These are phyloP conservation scores for Clavelina lepadiformis DNA, from an alignment of 23 tunicate species.

Conservation along the genomic window DNA sequence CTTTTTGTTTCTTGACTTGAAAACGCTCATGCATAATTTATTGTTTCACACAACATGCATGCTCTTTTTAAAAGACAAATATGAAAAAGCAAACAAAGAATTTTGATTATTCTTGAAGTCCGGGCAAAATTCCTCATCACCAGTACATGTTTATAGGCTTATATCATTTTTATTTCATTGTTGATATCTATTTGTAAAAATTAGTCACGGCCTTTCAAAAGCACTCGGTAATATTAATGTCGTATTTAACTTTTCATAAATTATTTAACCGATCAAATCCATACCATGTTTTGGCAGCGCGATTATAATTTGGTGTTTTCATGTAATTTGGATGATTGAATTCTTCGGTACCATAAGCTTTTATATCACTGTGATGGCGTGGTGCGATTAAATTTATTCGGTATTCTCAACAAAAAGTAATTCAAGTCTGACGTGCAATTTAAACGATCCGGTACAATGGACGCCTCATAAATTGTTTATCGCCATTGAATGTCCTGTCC, in stretches of 20 bases:
- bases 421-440: neutral
- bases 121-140: too few species aligned
- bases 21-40: too few species aligned
- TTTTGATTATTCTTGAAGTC: too few species aligned
- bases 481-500: neutral
- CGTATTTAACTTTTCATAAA: neutral
- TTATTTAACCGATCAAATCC: conserved; percentile 17
- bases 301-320: conserved; percentile 8
- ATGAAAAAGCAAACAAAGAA: too few species aligned
- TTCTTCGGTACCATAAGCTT: neutral
- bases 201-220: too few species aligned
- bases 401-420: neutral
- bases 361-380: neutral
- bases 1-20: too few species aligned
- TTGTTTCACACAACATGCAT: too few species aligned
- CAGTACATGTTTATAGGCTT: too few species aligned
- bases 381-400: neutral
- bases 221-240: too few species aligned
- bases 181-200: too few species aligned
- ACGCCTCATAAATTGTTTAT: conserved; percentile 6
- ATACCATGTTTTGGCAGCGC: neutral
- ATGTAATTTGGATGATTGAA: conserved; percentile 11
- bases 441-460: neutral
- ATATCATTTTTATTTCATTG: too few species aligned
- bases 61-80: too few species aligned